Conservation (phyloP, 2,797 vertebrate genomes). For the Melanogrammus aeglefinus region DNA sequence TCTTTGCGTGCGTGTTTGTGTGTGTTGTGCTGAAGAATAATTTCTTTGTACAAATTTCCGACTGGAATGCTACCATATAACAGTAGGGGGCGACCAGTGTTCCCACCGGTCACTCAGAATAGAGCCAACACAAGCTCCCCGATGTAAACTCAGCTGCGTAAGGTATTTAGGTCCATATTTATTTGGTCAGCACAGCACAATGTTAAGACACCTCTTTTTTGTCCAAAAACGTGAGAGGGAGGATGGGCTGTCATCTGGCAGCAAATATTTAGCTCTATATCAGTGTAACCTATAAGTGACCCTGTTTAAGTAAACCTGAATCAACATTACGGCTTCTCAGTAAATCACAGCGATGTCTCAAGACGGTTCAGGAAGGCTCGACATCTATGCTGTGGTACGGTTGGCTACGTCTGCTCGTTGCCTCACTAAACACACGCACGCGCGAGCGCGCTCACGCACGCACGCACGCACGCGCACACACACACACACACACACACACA, state of each 20-base stretch:
- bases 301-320: neutral
- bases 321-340: conserved; percentile 18
- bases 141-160: conserved; percentile 5
- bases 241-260: neutral
- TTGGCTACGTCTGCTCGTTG: conserved; percentile 29
- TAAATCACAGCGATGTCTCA: neutral
- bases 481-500: no score
- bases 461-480: no score
- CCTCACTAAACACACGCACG: neutral
- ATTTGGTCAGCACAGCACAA: conserved; percentile 8
- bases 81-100: conserved; percentile 55
- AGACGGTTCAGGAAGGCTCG: conserved; percentile 39
- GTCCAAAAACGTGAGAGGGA: conserved; percentile 3
- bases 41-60: conserved; percentile 7
- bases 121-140: conserved; percentile 1
- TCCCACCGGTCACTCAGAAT: conserved; percentile 27
- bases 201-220: conserved; percentile 10
- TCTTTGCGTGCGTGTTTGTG: neutral
- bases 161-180: conserved; percentile 15
- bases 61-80: conserved; percentile 31
- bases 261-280: conserved; percentile 1
- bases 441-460: no score
- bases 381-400: conserved; percentile 24
- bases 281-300: neutral
- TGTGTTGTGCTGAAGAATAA: neutral